Conservation (phyloP, 1,140 invertebrate genomes). For the Drosophila burlai region DNA sequence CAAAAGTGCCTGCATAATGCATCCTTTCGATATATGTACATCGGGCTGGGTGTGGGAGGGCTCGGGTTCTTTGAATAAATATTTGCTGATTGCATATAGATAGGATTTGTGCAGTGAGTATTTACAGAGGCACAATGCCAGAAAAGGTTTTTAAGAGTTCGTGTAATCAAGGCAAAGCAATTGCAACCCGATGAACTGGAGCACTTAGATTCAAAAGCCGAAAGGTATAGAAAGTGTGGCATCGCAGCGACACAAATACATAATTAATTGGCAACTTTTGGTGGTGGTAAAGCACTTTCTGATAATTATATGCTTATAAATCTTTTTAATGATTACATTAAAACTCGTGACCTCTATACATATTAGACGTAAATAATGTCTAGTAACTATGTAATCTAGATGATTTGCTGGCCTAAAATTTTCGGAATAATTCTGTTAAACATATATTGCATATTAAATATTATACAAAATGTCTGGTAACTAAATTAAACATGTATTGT, state of each 20-base stretch:
- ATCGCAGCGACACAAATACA: conserved; percentile 12
- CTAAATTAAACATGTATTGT: not conserved
- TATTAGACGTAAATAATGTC: not conserved
- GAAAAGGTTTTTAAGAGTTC: conserved; percentile 14
- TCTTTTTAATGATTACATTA: not conserved
- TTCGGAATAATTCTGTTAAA: not conserved
- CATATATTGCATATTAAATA: not conserved
- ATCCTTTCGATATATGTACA: conserved; percentile 21
- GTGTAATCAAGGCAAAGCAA: conserved; percentile 30
- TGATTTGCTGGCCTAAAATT: not conserved
- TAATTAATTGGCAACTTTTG: not conserved
- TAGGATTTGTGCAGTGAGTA: conserved; percentile 64
- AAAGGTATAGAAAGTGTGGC: not conserved
- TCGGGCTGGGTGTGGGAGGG: not conserved
- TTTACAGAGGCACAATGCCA: conserved; percentile 49
- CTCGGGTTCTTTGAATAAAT: conserved; percentile 45
- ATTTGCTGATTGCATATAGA: conserved; percentile 82
- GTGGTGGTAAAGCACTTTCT: not conserved
- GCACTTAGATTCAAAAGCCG: not conserved
- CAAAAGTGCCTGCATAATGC: conserved; percentile 68
- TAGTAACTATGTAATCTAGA: not conserved
- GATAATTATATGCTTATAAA: not conserved
- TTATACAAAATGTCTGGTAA: not conserved
- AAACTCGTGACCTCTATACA: not conserved
- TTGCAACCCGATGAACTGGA: conserved; percentile 7